Conservation (phyloP, 2,113 vertebrate genomes). For the Sula dactylatra region DNA sequence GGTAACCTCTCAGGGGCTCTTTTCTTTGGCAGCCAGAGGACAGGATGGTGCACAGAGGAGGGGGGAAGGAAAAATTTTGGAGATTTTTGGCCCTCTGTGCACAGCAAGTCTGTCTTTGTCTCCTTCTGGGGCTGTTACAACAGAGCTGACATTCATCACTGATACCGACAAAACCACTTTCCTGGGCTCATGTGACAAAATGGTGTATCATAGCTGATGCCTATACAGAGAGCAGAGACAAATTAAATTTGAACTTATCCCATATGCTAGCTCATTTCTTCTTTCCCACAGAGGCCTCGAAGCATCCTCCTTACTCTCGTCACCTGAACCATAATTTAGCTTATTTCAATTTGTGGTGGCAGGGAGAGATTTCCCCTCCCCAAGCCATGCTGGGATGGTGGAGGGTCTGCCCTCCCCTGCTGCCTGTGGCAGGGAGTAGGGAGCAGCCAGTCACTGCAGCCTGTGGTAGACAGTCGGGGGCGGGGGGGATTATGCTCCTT, state of each 20-base stretch:
- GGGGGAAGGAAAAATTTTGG: neutral
- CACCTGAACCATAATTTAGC: neutral
- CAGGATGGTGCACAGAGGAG: neutral
- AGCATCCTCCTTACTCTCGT: neutral
- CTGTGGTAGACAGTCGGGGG: neutral
- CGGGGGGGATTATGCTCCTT: accelerated
- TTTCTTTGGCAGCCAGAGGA: conserved; percentile 54
- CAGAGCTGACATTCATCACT: neutral
- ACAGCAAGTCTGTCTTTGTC: neutral
- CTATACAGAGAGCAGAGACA: neutral
- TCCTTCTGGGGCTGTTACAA: neutral
- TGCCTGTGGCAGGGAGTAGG: neutral
- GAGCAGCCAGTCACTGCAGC: neutral
- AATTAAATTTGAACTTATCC: neutral
- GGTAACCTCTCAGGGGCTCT: conserved; percentile 42
- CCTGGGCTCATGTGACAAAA: neutral
- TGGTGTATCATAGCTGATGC: neutral
- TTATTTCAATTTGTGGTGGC: neutral
- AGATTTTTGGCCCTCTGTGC: neutral
- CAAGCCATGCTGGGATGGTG: accelerated
- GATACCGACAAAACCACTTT: neutral
- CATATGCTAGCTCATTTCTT: neutral
- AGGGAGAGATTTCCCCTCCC: neutral
- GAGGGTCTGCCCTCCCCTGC: neutral
- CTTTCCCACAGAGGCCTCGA: neutral